Evolutionary conservation across 2,888 invertebrate species (phyloP).

Genomic region (Ectemnius continuus): DNA sequence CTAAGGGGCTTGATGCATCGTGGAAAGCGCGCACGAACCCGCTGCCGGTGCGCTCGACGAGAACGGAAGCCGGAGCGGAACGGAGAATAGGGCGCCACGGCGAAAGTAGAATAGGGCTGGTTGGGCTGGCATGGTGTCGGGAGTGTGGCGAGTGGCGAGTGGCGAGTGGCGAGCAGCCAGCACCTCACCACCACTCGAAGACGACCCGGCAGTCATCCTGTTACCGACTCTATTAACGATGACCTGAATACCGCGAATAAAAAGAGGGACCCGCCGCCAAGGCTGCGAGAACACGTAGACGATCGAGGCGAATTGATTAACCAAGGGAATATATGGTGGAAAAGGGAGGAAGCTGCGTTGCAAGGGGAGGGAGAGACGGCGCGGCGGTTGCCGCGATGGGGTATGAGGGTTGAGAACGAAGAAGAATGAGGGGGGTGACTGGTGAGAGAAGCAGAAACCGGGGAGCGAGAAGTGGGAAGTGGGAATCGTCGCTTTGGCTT

Average conservation of each 20-base stretch:
- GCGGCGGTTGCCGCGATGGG: no score
- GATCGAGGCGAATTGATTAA: no score
- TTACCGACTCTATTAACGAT: conserved; percentile 64
- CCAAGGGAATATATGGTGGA: no score
- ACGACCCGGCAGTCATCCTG: conserved; percentile 24
- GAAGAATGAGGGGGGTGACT: neutral
- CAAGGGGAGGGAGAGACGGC: no score
- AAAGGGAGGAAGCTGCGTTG: no score
- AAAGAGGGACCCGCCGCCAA: conserved; percentile 14
- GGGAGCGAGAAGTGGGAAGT: neutral
- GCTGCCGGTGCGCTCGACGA: conserved; percentile 16
- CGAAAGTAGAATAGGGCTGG: conserved; percentile 42
- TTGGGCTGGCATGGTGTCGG: neutral
- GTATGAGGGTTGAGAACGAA: neutral
- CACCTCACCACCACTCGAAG: no score
- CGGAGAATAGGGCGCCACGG: neutral
- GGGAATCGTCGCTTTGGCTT: neutral
- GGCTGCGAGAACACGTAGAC: neutral
- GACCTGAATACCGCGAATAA: conserved; percentile 47
- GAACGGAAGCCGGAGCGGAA: conserved; percentile 13
- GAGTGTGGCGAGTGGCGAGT: no score
- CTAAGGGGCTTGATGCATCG: conserved; percentile 69
- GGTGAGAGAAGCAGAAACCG: neutral
- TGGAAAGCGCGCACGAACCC: conserved; percentile 67
- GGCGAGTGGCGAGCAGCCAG: no score